A percentile compares a stretch with the other conserved stretches of the same genome.
Conservation (phyloP, 1,140 invertebrate genomes). For the Temnothorax nylanderi region DNA sequence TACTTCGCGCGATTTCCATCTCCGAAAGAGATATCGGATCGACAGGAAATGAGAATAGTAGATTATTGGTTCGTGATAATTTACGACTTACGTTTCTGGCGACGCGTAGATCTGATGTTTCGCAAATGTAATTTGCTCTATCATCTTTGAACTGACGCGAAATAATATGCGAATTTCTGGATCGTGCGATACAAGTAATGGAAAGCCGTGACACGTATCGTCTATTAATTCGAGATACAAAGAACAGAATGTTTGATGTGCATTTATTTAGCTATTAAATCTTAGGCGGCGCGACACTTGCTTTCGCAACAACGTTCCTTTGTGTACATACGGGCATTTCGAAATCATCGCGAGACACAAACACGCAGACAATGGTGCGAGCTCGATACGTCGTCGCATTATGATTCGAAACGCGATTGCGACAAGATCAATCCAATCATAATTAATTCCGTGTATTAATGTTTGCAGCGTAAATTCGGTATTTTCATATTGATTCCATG, state of each 20-base stretch:
- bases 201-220: background rate
- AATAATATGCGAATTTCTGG: background rate
- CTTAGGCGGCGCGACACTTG: background rate
- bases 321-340: background rate
- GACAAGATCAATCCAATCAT: background rate
- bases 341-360: background rate
- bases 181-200: background rate
- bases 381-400: background rate
- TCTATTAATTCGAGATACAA: background rate
- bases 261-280: background rate
- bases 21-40: background rate
- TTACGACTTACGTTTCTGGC: background rate
- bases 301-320: background rate
- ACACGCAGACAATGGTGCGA: background rate
- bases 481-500: background rate
- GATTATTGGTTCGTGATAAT: background rate
- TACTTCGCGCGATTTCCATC: background rate
- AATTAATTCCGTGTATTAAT: background rate
- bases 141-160: background rate
- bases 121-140: background rate
- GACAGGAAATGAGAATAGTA: background rate
- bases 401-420: background rate
- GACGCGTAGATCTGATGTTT: background rate
- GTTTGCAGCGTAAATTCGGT: background rate
- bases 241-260: background rate